phyloP scores from a whole-genome alignment of 2,113 vertebrate species.

The Ailurus styani region DNA sequence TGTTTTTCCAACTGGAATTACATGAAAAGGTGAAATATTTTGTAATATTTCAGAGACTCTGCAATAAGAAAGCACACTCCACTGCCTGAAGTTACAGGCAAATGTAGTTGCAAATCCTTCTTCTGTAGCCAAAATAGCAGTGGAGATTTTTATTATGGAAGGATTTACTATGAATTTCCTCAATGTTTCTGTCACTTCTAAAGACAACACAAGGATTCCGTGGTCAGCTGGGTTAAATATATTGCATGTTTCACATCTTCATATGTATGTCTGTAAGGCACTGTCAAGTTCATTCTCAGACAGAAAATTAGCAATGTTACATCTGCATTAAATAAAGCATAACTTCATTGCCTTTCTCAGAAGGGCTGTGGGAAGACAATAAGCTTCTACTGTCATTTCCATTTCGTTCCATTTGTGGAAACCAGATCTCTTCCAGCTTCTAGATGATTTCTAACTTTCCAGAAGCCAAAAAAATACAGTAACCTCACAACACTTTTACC shows the following conservation, averaged over 20 bases:
- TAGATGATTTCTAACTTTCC: neutral
- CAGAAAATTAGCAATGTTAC: neutral
- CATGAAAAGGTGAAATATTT: neutral
- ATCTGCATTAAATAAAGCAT: neutral
- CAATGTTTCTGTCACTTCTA: neutral
- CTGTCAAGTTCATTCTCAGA: neutral
- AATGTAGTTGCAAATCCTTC: neutral
- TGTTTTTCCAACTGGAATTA: constrained; percentile 8
- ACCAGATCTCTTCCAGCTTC: neutral
- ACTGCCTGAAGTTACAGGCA: neutral
- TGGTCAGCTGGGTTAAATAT: neutral
- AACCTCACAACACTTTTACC: neutral
- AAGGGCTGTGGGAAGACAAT: neutral
- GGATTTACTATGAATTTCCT: neutral
- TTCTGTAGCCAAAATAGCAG: neutral
- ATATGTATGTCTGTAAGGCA: neutral
- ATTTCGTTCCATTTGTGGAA: constrained; percentile 39
- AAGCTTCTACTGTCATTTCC: neutral
- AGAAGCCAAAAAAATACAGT: neutral
- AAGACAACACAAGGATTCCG: neutral
- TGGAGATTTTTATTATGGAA: neutral
- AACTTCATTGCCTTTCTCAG: neutral
- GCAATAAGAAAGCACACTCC: neutral
- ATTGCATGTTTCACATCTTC: neutral
- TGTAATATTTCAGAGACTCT: neutral